Evolutionary conservation across 2,888 invertebrate species (phyloP).

Genomic region (Mythimna ferrago): DNA sequence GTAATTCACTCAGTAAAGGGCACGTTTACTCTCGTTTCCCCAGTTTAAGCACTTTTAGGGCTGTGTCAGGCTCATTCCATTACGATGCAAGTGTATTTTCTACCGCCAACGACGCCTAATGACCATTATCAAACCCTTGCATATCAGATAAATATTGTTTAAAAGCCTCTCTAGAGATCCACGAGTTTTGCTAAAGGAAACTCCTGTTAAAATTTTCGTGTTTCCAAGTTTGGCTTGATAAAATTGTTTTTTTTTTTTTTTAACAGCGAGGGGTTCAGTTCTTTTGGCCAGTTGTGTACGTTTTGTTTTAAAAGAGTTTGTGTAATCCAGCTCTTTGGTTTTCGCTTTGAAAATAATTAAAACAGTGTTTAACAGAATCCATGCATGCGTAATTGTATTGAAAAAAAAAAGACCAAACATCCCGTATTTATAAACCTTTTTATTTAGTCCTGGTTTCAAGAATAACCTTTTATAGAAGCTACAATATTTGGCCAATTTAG

Average conservation of each 20-base stretch:
- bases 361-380: background rate
- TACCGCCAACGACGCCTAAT: slow-evolving; percentile 56
- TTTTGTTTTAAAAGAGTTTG: slow-evolving; percentile 5
- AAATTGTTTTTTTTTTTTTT: slow-evolving; percentile 22
- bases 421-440: slow-evolving; percentile 1
- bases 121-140: slow-evolving; percentile 61
- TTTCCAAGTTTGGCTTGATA: slow-evolving; percentile 38
- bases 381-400: background rate
- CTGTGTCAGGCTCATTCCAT: slow-evolving; percentile 52
- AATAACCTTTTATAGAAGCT: no score
- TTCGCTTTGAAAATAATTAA: background rate
- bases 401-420: background rate
- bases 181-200: slow-evolving; percentile 39
- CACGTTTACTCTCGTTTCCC: slow-evolving; percentile 41
- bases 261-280: slow-evolving; percentile 8
- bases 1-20: slow-evolving; percentile 46
- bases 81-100: slow-evolving; percentile 60
- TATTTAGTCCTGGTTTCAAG: background rate
- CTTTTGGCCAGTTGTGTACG: slow-evolving; percentile 12
- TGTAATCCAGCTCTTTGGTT: background rate
- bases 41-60: slow-evolving; percentile 51
- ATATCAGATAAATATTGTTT: slow-evolving; percentile 65
- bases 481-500: no score
- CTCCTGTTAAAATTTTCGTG: slow-evolving; percentile 41
- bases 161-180: slow-evolving; percentile 48